These are phyloP conservation scores for Phengaris alcon DNA, from an alignment of 2,888 invertebrate genomes.

Conservation along the genomic window DNA sequence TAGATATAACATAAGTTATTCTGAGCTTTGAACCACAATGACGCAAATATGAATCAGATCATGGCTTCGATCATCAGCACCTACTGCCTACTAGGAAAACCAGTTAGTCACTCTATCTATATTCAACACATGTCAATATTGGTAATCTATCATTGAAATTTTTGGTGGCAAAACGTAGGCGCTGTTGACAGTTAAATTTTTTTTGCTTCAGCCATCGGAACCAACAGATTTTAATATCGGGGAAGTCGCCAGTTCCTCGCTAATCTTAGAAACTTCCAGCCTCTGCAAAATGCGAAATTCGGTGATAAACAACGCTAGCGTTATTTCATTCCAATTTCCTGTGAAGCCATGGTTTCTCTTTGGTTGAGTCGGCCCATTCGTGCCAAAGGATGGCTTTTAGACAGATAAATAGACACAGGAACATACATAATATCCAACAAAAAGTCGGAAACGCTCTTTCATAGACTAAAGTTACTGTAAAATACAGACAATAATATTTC, in stretches of 20 bases:
- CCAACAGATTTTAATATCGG: too few relatives aligned
- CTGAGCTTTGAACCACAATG: neutral
- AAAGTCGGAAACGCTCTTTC: neutral
- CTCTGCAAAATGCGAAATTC: neutral
- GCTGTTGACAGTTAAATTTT: neutral
- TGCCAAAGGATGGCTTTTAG: neutral
- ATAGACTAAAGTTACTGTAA: neutral
- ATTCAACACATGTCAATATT: neutral
- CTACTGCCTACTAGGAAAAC: neutral
- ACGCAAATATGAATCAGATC: constrained; percentile 1
- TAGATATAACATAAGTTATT: neutral
- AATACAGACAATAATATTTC: neutral
- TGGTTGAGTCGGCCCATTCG: neutral
- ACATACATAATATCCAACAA: too few relatives aligned
- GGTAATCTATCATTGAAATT: neutral
- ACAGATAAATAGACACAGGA: too few relatives aligned
- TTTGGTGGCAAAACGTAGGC: neutral
- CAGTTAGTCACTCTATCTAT: constrained; percentile 3
- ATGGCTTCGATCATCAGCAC: neutral
- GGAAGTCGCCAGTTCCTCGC: too few relatives aligned
- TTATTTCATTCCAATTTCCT: neutral
- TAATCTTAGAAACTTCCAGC: too few relatives aligned
- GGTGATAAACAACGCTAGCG: neutral
- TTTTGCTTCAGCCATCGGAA: neutral
- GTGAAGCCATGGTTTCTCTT: neutral